Evolutionary conservation across 2,888 invertebrate species (phyloP), one percentile per base, ranked within the genome.

Genomic region (Parnassius mnemosyne): DNA sequence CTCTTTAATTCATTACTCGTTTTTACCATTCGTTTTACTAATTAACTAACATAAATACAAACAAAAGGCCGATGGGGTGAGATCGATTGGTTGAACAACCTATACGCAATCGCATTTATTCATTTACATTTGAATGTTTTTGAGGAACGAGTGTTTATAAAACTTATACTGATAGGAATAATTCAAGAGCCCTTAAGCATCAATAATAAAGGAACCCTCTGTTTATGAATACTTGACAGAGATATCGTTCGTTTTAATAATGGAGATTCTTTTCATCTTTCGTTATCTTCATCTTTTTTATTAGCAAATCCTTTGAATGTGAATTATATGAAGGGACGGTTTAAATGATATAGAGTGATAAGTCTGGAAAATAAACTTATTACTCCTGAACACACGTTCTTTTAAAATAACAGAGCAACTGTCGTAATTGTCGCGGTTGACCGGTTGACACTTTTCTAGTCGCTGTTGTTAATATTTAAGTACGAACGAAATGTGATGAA

Each of bases 181-280:
- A n/a, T 55, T 47, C n/a, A 47, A 60, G 53, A 47, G 42, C 50
- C 12, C 52, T 61, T n/a, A 5, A 47, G 41, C 9, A 10, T 46
- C 34, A 56, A 44, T 51, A 61, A 61, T 46, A 34, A 20, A 51
- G 13, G 61, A 43, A 60, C 60, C 60, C 55, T 60, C 42, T 25
- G 50, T 60, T n/a, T 25, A 43, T 43, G 11, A 62, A 53, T 43
- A 57, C 52, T 52, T 51, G 34, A 25, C 47, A 9, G 3, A 16
- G 43, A 43, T 41, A 62, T 42, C 34, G 49, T 44, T 62, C 53
- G 53, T 52, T 57, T 56, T 49, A n/a, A 20, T 53, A 42, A 41
- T 56, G 42, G 9, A 20, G 47, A 11, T 50, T 41, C 46, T 53
- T 56, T n/a, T n/a, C 16, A n/a, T 49, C 13, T 34, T 34, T 10